Evolutionary conservation across 2,113 vertebrate species (phyloP).

Genomic region (Paradisaea rubra): DNA sequence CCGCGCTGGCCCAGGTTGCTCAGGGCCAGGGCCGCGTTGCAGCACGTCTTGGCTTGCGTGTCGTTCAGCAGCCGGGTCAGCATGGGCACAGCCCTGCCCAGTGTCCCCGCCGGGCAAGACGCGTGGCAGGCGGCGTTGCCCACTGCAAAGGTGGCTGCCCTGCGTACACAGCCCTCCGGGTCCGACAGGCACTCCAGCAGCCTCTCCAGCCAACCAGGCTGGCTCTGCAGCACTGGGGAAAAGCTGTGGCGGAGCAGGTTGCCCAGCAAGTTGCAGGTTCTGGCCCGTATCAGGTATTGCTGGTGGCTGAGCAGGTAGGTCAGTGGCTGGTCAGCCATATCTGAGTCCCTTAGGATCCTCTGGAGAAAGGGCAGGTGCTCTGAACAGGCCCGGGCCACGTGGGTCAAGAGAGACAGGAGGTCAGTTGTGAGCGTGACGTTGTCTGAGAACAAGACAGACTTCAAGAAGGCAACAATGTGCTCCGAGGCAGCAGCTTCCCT

Average conservation of each 20-base stretch:
- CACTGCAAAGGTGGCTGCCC: slow-evolving; percentile 69
- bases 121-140: slow-evolving; percentile 64
- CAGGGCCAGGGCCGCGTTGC: slow-evolving; percentile 66
- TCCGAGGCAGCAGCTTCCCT: slow-evolving; percentile 43
- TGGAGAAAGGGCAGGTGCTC: slow-evolving; percentile 63
- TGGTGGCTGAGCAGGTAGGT: slow-evolving; percentile 67
- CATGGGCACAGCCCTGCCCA: slow-evolving; percentile 54
- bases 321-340: slow-evolving; percentile 34
- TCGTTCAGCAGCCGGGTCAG: slow-evolving; percentile 62
- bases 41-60: slow-evolving; percentile 50
- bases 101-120: not conserved
- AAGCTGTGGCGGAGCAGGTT: slow-evolving; percentile 63
- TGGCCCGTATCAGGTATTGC: slow-evolving; percentile 72
- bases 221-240: slow-evolving; percentile 33
- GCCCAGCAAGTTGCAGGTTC: slow-evolving; percentile 80
- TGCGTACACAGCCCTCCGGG: slow-evolving; percentile 53
- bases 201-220: slow-evolving; percentile 18
- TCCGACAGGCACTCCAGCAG: slow-evolving; percentile 64
- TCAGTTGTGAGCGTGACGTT: slow-evolving; percentile 71
- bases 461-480: slow-evolving; percentile 46
- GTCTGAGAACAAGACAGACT: slow-evolving; percentile 46
- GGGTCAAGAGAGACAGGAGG: slow-evolving; percentile 80
- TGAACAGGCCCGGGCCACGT: slow-evolving; percentile 61
- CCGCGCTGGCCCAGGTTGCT: slow-evolving; percentile 64
- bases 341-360: slow-evolving; percentile 48